Base-by-base conservation (phyloP, 2,797 vertebrate species). In the Gephyroberyx darwinii region DNA sequence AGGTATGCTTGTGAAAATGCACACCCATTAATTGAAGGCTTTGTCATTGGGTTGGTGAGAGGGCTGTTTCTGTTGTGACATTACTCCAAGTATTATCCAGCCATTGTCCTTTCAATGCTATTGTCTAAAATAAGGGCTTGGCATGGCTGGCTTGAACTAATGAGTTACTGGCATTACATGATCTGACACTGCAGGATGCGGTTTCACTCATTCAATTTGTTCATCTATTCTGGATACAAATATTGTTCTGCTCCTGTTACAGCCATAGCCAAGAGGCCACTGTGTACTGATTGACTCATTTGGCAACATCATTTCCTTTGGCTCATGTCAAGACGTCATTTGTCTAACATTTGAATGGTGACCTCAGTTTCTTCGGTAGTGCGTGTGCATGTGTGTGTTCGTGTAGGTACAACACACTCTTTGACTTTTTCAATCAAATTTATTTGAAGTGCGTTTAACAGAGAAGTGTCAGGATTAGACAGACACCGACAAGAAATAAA, bases 1-100 rank as follows among this genome's bases (percentile, higher is more conserved):
- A 90, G 86, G 84, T 87, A 89, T 83, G 90, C 71, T 62, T 67
- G 79, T 80, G 41, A 75, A 71, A 55, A 37, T 50, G 54, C 84
- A 86, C 83, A 80, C 74, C 76, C 74, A 54, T 62, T 76, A 0
- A 65, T 77, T 82, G 71, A 66, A 62, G 54, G 31, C 47, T 76
- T 61, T 59, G 55, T 13, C 45, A 35, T 26, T 20, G 14, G 13
- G 31, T 53, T 37, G 14, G 16, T 39, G 16, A 48, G 20, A n/a
- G 8, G 51, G 17, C 41, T 52, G 33, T 50, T 50, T 58, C 26
- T 43, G 37, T 53, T 17, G 26, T 16, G 13, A 37, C 9, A 43
- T 30, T 65, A 22, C 43, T 50, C 30, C 75, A 53, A 48, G 48
- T 60, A 52, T 31, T 68, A 64, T 57, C 68, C 20, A 5, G 56